Base-by-base conservation (phyloP, 2,888 invertebrate species). In the Thecocarcelia acutangulata region DNA sequence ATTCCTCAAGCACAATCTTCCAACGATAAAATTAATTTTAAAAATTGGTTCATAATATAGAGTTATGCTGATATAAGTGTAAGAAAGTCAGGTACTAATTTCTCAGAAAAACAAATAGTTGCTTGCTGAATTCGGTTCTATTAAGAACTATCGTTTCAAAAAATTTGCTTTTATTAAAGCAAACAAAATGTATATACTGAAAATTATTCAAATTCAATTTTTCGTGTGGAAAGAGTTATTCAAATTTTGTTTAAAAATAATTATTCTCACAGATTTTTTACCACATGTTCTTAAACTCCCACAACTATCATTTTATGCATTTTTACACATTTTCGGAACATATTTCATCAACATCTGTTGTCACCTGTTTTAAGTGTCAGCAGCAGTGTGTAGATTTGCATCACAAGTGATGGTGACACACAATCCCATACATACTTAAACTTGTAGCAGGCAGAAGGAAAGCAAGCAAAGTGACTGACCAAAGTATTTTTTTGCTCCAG, bases 281-380 rank as follows among this genome's bases (percentile, higher is more conserved):
- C 82, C 78, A 75, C 74, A 78, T 82, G 82, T 70, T 78, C 75
- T 78, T 56, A 82, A 74, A 78, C 82, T 82, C 82, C 82, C 82
- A 82, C 82, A 82, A 78, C 78, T 82, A 82, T 82, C 64, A 70
- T 66, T 78, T 82, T 82, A 75, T 73, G 61, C 1, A 64, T 70
- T 70, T 78, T 40, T 50, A 81, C 24, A 68, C 28, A 21, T 52
- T 8, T 70, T 69, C 37, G 50, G 78, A 78, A 78, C 78, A 82
- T 82, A 82, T 82, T 82, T 82, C 70, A 82, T 82, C 64, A 78
- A 70, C 82, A 82, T 69, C 82, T 82, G 82, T 82, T 78, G 78
- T 82, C 82, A 82, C 82, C 82, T 82, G 82, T 70, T 78, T 77
- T 58, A 66, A 70, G 82, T 66, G 69, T 78, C 78, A 70, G 78